phyloP scores from a whole-genome alignment of 2,113 vertebrate species.

The Silurus glanis region DNA sequence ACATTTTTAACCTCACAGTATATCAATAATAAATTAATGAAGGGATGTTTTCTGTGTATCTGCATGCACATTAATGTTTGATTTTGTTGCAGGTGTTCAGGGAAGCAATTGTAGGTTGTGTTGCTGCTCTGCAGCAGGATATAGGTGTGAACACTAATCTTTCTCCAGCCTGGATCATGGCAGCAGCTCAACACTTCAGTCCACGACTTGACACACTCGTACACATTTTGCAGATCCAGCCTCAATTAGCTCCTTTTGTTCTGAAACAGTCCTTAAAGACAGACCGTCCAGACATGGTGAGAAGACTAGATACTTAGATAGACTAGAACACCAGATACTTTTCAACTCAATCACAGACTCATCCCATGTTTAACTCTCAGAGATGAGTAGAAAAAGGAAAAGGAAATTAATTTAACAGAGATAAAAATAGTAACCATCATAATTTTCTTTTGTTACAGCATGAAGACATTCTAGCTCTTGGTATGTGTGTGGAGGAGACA shows the following conservation, averaged over 20 bases:
- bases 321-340: neutral
- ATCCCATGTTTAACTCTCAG: neutral
- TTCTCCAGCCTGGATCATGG: slow-evolving; percentile 71
- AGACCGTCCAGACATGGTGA: slow-evolving; percentile 61
- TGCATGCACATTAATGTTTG: neutral
- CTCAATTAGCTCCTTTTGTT: slow-evolving; percentile 35
- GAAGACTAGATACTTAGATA: neutral
- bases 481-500: slow-evolving; percentile 65
- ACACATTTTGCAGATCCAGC: slow-evolving; percentile 65
- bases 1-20: neutral
- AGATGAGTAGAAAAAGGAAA: neutral
- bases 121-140: slow-evolving; percentile 64
- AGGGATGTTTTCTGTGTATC: neutral
- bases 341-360: neutral
- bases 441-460: slow-evolving; percentile 52
- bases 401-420: neutral
- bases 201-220: slow-evolving; percentile 64
- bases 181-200: slow-evolving; percentile 59
- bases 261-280: slow-evolving; percentile 22
- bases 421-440: neutral
- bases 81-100: slow-evolving; percentile 60
- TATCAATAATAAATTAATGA: neutral
- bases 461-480: slow-evolving; percentile 69
- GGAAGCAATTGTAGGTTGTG: slow-evolving; percentile 57
- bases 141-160: slow-evolving; percentile 41